Base-by-base conservation (phyloP, 2,888 invertebrate species). In the Cataglyphis cursor region DNA sequence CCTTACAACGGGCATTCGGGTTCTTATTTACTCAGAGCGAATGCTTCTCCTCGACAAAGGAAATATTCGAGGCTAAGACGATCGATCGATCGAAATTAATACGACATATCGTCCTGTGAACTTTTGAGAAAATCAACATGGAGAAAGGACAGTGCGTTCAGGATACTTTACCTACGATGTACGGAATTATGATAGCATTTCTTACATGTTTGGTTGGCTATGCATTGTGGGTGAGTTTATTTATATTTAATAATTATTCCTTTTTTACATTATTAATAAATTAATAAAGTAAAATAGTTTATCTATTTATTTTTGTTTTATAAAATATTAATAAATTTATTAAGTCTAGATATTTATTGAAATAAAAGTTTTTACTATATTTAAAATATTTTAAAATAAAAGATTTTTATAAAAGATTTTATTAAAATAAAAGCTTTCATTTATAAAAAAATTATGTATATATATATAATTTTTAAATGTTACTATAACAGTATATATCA, bases 171-270 rank as follows among this genome's bases (percentile, higher is more conserved):
- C 94, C 94, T 82, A 92, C 93, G 44, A 86, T 92, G 87, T 94
- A 94, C 81, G 94, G 94, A 78, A 90, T 94, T 84, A 90, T 94
- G 90, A 94, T 94, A 88, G 94, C 94, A n/a, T 92, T 94, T 70
- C 82, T 94, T 81, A 94, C 94, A 35, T 94, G 93, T 44, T 83
- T 94, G 64, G 85, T 94, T 41, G 94, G 94, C 81, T 94, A 94
- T 87, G 90, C 94, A 74, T 82, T 94, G 57, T 94, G 94, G 94
- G 94, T 94, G 87, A 94, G 94, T 93, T 62, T 28, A 21, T 21
- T 59, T 57, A 18, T n/a, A 9, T 57, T 57, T 21, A 57, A 57
- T 5, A 18, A 51, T 51, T 51, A n/a, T n/a, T 51, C 3, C 51
- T 51, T 15, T 3, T 48, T 10, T 44, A 28, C 10, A 9, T 9